Conservation (phyloP, 2,888 invertebrate species). For the Ptilodon capucinus region DNA sequence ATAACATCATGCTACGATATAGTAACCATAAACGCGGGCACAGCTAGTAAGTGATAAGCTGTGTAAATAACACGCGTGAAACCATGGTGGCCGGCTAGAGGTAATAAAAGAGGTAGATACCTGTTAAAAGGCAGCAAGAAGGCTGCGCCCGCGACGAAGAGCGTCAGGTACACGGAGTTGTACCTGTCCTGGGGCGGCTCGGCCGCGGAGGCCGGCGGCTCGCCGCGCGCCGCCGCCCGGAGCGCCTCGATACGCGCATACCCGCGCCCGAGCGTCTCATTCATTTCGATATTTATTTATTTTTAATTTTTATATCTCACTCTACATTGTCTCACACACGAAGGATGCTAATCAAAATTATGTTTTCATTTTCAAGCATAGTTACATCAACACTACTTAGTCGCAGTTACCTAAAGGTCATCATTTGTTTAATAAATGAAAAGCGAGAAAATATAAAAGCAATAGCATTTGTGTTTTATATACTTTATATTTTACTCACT, state of each 20-base stretch:
- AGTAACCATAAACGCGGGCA: too few species aligned
- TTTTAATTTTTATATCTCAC: conserved; percentile 4
- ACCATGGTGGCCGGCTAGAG: too few species aligned
- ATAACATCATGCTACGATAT: too few species aligned
- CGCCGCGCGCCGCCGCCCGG: conserved; percentile 80
- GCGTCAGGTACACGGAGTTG: conserved; percentile 87
- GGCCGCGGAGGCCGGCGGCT: conserved; percentile 54
- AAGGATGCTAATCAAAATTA: not conserved
- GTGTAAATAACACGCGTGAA: too few species aligned
- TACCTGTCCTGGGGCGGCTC: conserved; percentile 86
- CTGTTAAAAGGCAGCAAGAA: conserved; percentile 96
- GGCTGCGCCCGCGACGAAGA: conserved; percentile 93
- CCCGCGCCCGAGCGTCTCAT: conserved; percentile 85
- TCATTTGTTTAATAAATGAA: not conserved
- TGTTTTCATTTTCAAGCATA: not conserved
- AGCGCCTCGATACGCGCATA: conserved; percentile 85
- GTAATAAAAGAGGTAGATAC: too few species aligned
- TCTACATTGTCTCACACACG: conserved; percentile 12
- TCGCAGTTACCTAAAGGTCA: not conserved
- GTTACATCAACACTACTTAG: not conserved
- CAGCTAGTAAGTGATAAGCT: too few species aligned
- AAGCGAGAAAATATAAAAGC: not conserved
- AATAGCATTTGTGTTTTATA: too few species aligned
- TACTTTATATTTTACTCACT: too few species aligned
- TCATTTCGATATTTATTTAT: conserved; percentile 66